Evolutionary conservation across 2,113 vertebrate species (phyloP).

Genomic region (Tragelaphus scriptus): DNA sequence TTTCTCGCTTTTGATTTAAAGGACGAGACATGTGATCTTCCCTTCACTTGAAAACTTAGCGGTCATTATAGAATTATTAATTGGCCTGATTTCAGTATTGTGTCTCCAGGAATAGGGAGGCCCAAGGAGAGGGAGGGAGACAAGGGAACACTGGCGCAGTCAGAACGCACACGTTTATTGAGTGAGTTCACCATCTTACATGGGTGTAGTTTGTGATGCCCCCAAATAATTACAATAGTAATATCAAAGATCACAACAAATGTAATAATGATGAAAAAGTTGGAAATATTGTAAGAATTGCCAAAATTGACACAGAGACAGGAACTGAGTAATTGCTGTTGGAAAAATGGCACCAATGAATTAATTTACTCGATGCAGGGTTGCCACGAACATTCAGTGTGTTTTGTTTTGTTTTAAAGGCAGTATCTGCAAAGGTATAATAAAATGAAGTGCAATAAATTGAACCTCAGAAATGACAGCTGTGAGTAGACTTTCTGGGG

Average conservation of each 20-base stretch:
- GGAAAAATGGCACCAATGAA: neutral
- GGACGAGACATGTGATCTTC: neutral
- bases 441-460: neutral
- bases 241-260: neutral
- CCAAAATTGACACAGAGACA: neutral
- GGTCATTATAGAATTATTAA: neutral
- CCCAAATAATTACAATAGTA: neutral
- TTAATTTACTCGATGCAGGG: too few relatives aligned
- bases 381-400: neutral
- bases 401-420: neutral
- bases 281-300: neutral
- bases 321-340: neutral
- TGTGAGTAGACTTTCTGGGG: neutral
- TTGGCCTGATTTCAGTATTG: neutral
- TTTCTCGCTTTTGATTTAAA: neutral
- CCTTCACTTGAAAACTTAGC: neutral
- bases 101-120: neutral
- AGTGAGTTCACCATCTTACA: neutral
- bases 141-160: accelerated
- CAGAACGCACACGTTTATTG: accelerated
- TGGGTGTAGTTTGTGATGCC: neutral
- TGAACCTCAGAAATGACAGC: neutral
- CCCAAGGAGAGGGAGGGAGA: neutral
- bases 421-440: neutral
- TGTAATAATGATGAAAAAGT: neutral